Evolutionary conservation across 35 echinoderm and acorn worm genomes (phyloP), one percentile per base, ranked within the genome.

Genomic region (Nesometra sesokonis): DNA sequence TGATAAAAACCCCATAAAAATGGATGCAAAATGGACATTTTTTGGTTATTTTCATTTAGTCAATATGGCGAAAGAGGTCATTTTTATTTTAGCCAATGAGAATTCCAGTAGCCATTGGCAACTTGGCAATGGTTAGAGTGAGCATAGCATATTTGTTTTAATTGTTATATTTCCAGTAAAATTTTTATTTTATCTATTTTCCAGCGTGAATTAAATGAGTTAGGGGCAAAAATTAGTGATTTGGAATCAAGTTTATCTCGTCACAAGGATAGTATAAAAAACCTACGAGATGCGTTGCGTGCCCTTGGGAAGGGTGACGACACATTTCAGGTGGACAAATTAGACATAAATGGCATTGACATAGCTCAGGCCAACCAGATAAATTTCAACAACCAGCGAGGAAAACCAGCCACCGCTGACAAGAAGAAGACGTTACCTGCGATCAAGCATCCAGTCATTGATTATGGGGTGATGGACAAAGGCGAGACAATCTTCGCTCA

Each of bases 401-500:
- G 2, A 1, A 67, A 67, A 43, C 5, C 39, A 67, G 52, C 21
- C 52, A 27, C 8, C 21, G 2, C 23, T 27, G 2, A 67, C 23
- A 67, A 67, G 52, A 67, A 27, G 21, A 11, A 67, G 52, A 9
- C 8, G 52, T 17, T 27, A 19, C 1, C 8, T 3, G 52, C 21
- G 52, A 67, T 17, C 9, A 67, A 67, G 52, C 52, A 9, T 17
- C 0, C 2, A 2, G 52, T 2, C 23, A 67, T 67, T 67, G 52
- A 67, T 67, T 67, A 67, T 67, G 52, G 52, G 7, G 52, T 67
- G 21, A 67, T 67, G 52, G 52, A 67, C 21, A 67, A 67, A 27
- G 52, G 52, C 23, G 52, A 67, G 2, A 67, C 23, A 23, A 89
- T 80, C 17, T 57, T 37, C 46, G 92, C 92, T 0, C 80, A 91